These are phyloP conservation scores for Trematomus bernacchii DNA, from an alignment of 2,797 vertebrate species.

Conservation along the genomic window DNA sequence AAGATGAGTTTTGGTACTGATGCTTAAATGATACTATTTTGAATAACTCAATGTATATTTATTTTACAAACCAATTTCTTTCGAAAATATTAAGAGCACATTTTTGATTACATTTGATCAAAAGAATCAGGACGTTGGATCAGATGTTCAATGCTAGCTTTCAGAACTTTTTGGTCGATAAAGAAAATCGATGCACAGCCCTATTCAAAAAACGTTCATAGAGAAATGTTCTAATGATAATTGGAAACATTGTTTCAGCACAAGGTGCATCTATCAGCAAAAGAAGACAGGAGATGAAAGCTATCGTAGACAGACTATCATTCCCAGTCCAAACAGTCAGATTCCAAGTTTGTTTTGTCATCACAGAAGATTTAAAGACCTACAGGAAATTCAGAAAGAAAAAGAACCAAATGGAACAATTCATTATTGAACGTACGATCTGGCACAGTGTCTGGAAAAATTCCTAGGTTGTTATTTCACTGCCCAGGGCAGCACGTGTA, in stretches of 20 bases:
- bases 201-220: background rate
- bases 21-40: background rate
- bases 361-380: background rate
- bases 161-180: background rate
- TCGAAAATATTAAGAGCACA: background rate
- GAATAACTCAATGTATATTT: background rate
- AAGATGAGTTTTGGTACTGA: background rate
- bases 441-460: conserved; percentile 51
- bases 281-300: background rate
- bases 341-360: conserved; percentile 8
- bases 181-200: background rate
- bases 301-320: background rate
- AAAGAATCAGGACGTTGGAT: no score
- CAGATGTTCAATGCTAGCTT: background rate
- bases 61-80: background rate
- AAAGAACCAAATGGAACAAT: conserved; percentile 14
- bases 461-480: conserved; percentile 46
- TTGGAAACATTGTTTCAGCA: background rate
- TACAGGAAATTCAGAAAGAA: conserved; percentile 21
- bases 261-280: background rate
- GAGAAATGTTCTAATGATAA: background rate
- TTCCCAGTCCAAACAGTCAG: background rate
- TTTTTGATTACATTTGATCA: conserved; percentile 6
- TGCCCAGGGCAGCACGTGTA: conserved; percentile 27
- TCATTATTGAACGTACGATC: conserved; percentile 27